Evolutionary conservation across 2,113 vertebrate genomes (phyloP).

Genomic region (Salvator merianae): DNA sequence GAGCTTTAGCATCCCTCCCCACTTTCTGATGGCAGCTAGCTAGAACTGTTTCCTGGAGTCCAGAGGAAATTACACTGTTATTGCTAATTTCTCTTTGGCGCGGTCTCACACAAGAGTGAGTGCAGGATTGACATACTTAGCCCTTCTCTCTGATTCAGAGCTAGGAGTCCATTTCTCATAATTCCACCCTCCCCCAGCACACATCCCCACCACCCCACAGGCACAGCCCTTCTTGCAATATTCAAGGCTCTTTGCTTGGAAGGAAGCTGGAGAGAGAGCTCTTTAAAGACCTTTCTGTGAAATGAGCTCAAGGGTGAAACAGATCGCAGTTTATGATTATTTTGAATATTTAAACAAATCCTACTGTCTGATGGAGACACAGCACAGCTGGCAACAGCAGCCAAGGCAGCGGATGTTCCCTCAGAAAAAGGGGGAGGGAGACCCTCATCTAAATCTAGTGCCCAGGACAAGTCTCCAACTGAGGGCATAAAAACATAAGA

Average conservation of each 20-base stretch:
- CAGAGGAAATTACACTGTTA: not conserved
- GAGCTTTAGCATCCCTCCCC: no score
- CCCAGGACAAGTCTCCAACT: not conserved
- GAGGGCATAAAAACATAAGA: no score
- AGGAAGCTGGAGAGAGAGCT: slow-evolving; percentile 43
- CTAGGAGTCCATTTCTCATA: slow-evolving; percentile 24
- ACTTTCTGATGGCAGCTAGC: no score
- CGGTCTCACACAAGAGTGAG: not conserved
- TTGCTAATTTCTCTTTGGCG: not conserved
- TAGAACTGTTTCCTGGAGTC: no score
- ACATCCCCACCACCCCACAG: no score
- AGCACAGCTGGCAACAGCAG: slow-evolving; percentile 49
- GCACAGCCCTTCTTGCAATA: not conserved
- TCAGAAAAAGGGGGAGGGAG: not conserved
- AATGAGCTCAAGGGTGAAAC: slow-evolving; percentile 49
- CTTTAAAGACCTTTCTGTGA: slow-evolving; percentile 51
- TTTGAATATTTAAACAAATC: slow-evolving; percentile 51
- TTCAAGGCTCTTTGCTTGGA: slow-evolving; percentile 14
- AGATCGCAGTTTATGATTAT: slow-evolving; percentile 53
- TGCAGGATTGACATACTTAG: rapidly evolving
- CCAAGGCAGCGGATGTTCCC: not conserved
- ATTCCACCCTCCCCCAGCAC: slow-evolving; percentile 14
- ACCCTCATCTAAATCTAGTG: not conserved
- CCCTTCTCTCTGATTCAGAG: not conserved
- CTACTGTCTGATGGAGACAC: slow-evolving; percentile 35